phyloP scores from a whole-genome alignment of 2,113 vertebrate genomes.

The Alaudala cheleensis region DNA sequence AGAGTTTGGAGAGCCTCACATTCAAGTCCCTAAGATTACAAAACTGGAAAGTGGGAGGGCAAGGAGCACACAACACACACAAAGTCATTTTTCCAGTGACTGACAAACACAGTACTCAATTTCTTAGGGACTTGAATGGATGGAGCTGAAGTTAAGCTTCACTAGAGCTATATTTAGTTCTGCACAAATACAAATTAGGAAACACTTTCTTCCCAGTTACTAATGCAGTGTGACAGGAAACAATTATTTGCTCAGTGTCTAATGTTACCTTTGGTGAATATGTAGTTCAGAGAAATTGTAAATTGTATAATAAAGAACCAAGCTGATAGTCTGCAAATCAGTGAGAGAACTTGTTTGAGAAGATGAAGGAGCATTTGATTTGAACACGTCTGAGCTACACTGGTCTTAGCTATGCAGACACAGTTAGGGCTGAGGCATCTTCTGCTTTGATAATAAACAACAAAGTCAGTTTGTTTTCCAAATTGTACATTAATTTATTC shows the following conservation, averaged over 20 bases:
- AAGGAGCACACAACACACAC: neutral
- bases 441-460: conserved; percentile 14
- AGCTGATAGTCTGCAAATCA: neutral
- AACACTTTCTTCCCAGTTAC: conserved; percentile 36
- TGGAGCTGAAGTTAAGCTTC: conserved; percentile 12
- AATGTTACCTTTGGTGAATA: conserved; percentile 53
- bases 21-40: neutral
- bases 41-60: neutral
- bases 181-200: conserved; percentile 38
- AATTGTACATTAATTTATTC: neutral
- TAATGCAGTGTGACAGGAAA: conserved; percentile 50
- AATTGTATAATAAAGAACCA: neutral
- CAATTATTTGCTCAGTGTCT: conserved; percentile 52
- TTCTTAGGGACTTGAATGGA: neutral
- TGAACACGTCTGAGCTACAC: neutral
- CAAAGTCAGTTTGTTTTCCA: conserved; percentile 7
- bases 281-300: neutral
- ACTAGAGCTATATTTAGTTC: conserved; percentile 42
- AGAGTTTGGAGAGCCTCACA: neutral
- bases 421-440: neutral
- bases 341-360: conserved; percentile 3
- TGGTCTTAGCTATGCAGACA: neutral
- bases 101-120: neutral
- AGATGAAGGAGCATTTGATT: conserved; percentile 19
- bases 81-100: neutral